A percentile compares a stretch with the other conserved stretches of the same genome.
These are phyloP conservation scores for Lamellibrachia satsuma DNA, from an alignment of 2,888 invertebrate species.

Conservation along the genomic window DNA sequence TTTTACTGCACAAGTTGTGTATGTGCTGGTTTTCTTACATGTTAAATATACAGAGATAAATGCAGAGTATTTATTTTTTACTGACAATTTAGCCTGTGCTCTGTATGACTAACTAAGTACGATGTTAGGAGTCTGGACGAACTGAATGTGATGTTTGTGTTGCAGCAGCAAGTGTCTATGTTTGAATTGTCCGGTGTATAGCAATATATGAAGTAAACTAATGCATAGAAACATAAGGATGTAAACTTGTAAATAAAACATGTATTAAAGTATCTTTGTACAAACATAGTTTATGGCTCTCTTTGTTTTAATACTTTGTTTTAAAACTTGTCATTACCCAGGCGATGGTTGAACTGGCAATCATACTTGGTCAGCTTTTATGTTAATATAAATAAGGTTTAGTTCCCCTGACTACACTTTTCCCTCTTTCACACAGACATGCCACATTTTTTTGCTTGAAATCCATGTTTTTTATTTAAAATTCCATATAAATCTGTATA, in stretches of 20 bases:
- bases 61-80: constrained; percentile 11
- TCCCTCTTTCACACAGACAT: not conserved
- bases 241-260: constrained; percentile 8
- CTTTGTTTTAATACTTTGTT: not conserved
- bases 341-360: not conserved
- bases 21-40: not conserved
- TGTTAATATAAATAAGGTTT: not conserved
- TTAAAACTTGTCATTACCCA: not conserved
- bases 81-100: constrained; percentile 3
- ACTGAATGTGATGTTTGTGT: not conserved
- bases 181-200: not conserved
- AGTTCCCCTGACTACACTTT: not conserved
- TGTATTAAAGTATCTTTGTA: constrained; percentile 6
- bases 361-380: not conserved
- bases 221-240: not conserved
- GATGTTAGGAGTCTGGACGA: not conserved
- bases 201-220: not conserved
- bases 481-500: too few relatives aligned
- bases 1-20: not conserved
- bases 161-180: not conserved
- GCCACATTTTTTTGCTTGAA: too few relatives aligned
- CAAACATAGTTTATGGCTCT: not conserved
- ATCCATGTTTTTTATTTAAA: too few relatives aligned
- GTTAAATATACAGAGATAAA: not conserved
- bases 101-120: not conserved